Evolutionary conservation across 2,888 invertebrate species (phyloP).

Genomic region (Noctua fimbriata): DNA sequence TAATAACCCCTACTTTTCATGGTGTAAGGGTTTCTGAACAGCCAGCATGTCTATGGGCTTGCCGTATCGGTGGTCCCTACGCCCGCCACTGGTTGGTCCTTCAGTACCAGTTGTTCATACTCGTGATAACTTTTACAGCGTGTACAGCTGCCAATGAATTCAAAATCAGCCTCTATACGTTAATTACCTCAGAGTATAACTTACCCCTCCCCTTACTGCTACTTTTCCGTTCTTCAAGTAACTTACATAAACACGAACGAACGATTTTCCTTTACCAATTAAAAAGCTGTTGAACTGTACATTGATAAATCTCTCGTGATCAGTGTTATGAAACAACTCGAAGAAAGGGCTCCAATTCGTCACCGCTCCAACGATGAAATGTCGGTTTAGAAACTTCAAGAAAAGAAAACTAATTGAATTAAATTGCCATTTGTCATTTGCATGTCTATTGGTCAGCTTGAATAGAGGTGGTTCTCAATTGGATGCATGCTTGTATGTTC

Average conservation of each 20-base stretch:
- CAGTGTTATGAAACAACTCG: slow-evolving; percentile 23
- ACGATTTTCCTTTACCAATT: slow-evolving; percentile 27
- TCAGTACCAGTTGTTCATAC: neutral
- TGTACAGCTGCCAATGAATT: neutral
- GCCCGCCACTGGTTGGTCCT: neutral
- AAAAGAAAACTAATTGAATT: slow-evolving; percentile 52
- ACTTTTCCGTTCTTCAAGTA: slow-evolving; percentile 9
- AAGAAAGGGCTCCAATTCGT: slow-evolving; percentile 59
- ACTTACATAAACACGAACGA: slow-evolving; percentile 25
- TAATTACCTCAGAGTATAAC: neutral
- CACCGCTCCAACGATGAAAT: slow-evolving; percentile 46
- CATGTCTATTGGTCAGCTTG: slow-evolving; percentile 40
- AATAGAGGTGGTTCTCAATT: slow-evolving; percentile 36
- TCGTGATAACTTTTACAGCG: neutral
- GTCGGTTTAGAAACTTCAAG: slow-evolving; percentile 55
- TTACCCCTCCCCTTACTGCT: neutral
- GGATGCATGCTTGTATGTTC: slow-evolving; percentile 27
- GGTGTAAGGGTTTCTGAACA: no score
- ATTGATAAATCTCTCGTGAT: slow-evolving; percentile 28
- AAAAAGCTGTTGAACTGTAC: slow-evolving; percentile 15
- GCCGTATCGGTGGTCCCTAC: no score
- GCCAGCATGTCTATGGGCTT: no score
- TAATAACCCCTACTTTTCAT: no score
- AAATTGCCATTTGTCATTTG: slow-evolving; percentile 56
- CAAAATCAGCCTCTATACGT: neutral